phyloP scores from a whole-genome alignment of 2,113 vertebrate species.

The Danio rerio region DNA sequence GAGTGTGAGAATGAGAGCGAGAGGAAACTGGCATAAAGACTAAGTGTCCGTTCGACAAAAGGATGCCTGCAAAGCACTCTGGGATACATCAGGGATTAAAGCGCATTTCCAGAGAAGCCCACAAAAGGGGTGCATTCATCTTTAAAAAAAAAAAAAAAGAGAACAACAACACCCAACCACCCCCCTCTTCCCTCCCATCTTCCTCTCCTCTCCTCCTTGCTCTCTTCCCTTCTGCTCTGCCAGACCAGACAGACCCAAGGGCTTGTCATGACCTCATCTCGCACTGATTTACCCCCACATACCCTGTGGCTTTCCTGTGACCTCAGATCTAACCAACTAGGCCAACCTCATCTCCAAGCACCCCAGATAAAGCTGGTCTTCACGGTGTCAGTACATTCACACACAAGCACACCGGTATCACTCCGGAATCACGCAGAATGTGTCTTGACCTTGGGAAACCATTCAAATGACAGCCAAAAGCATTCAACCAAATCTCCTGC shows the following conservation, averaged over 20 bases:
- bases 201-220: background rate
- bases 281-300: slow-evolving; percentile 32
- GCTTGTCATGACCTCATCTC: slow-evolving; percentile 50
- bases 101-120: slow-evolving; percentile 37
- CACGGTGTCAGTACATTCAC: background rate
- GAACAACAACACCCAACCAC: slow-evolving; percentile 27
- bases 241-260: slow-evolving; percentile 48
- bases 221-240: slow-evolving; percentile 34
- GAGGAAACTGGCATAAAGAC: slow-evolving; percentile 37
- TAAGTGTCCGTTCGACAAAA: slow-evolving; percentile 43
- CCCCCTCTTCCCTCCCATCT: background rate
- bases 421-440: background rate
- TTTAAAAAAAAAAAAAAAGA: slow-evolving; percentile 20
- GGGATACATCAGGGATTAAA: slow-evolving; percentile 47
- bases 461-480: background rate
- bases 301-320: slow-evolving; percentile 27
- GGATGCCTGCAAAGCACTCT: slow-evolving; percentile 45
- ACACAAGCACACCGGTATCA: background rate
- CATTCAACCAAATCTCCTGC: background rate
- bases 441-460: background rate
- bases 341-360: background rate
- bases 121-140: slow-evolving; percentile 42
- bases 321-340: slow-evolving; percentile 23
- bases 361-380: slow-evolving; percentile 6
- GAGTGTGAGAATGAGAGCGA: slow-evolving; percentile 38